Percentiles rank a stretch among this genome's conserved stretches.
phyloP scores from a whole-genome alignment of 2,797 vertebrate genomes.

The Anguilla pacifica region DNA sequence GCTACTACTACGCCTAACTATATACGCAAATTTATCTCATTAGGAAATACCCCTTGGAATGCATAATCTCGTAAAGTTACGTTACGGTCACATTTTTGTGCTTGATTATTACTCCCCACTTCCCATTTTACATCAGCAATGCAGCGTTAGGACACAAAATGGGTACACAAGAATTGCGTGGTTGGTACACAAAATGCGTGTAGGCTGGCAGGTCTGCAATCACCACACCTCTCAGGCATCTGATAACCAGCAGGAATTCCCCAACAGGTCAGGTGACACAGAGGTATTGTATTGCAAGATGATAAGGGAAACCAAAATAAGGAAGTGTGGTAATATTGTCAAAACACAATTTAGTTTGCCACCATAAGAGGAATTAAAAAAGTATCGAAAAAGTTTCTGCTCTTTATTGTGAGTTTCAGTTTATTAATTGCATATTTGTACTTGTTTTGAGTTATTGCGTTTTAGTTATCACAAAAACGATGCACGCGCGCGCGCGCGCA shows the following conservation, averaged over 20 bases:
- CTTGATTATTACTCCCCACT: too few relatives aligned
- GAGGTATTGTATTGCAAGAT: constrained; percentile 12
- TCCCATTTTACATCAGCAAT: too few relatives aligned
- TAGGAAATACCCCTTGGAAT: too few relatives aligned
- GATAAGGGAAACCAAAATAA: constrained; percentile 28
- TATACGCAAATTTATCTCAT: too few relatives aligned
- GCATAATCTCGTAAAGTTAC: too few relatives aligned
- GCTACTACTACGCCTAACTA: too few relatives aligned
- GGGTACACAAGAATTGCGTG: too few relatives aligned
- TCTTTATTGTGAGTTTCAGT: not conserved
- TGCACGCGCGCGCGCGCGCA: too few relatives aligned
- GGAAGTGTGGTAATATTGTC: constrained; percentile 23
- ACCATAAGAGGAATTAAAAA: not conserved
- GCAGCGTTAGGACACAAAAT: too few relatives aligned
- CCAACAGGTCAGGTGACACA: constrained; percentile 17
- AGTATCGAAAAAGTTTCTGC: not conserved
- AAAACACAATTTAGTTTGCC: not conserved
- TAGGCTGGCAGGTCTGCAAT: not conserved
- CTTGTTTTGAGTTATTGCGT: not conserved
- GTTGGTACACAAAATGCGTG: too few relatives aligned
- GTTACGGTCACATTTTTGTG: too few relatives aligned
- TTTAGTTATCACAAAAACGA: too few relatives aligned
- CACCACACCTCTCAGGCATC: not conserved
- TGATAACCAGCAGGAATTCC: constrained; percentile 28
- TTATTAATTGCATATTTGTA: not conserved